Conservation (phyloP, 2,888 invertebrate genomes). For the Operophtera brumata region DNA sequence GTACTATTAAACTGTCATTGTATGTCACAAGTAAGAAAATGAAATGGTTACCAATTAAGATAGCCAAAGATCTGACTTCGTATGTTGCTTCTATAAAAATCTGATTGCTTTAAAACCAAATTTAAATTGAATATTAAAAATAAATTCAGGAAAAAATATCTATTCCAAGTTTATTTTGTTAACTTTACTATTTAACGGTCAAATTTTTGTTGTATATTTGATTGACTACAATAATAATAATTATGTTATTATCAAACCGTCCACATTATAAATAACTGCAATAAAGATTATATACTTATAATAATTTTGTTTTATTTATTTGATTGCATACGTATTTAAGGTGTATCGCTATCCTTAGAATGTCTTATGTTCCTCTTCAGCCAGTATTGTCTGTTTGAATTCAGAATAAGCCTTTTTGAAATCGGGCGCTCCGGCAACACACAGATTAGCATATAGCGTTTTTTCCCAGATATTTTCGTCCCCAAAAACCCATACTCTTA, state of each 20-base stretch:
- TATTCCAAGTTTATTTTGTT: background rate
- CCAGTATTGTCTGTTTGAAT: no score
- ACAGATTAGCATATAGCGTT: no score
- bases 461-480: no score
- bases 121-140: background rate
- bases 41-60: constrained; percentile 30
- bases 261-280: constrained; percentile 26
- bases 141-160: background rate
- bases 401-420: no score
- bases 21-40: constrained; percentile 12
- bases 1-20: no score
- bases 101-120: background rate
- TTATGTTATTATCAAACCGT: constrained; percentile 25
- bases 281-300: constrained; percentile 24
- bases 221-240: constrained; percentile 5
- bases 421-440: no score
- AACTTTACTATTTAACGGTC: background rate
- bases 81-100: background rate
- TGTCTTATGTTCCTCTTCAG: no score
- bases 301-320: constrained; percentile 28
- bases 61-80: constrained; percentile 32
- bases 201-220: constrained; percentile 2
- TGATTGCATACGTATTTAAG: background rate
- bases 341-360: no score
- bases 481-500: no score